A percentile compares a stretch with the other conserved stretches of the same genome.
Conservation (phyloP, 53 echinoderm and acorn worm species). For the Paelopatides confundens region DNA sequence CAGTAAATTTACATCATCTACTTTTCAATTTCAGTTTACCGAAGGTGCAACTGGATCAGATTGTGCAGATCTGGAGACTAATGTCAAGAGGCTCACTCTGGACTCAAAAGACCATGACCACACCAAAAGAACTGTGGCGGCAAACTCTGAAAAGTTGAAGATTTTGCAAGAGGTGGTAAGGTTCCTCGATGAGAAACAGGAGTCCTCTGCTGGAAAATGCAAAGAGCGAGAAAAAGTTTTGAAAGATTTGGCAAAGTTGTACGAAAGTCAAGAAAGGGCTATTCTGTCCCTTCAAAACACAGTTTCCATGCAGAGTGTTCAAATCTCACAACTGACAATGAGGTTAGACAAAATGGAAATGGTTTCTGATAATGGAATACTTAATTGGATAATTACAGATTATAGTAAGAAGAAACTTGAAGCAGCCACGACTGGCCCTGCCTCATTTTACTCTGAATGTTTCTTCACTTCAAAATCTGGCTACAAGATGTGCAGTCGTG, state of each 20-base stretch:
- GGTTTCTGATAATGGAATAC: slow-evolving; percentile 37
- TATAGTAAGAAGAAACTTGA: slow-evolving; percentile 44
- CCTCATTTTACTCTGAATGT: slow-evolving; percentile 80
- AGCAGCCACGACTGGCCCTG: slow-evolving; percentile 45
- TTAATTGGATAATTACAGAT: slow-evolving; percentile 50
- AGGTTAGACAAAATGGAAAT: background rate
- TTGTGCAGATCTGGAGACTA: background rate
- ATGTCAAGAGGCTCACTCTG: background rate
- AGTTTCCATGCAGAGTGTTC: slow-evolving; percentile 11
- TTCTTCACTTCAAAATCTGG: slow-evolving; percentile 84
- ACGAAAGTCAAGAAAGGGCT: slow-evolving; percentile 1
- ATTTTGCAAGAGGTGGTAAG: background rate
- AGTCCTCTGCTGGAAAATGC: background rate
- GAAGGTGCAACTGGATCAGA: background rate
- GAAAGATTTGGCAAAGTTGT: slow-evolving; percentile 7
- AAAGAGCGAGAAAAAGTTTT: slow-evolving; percentile 9
- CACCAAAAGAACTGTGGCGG: background rate
- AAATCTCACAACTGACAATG: slow-evolving; percentile 24
- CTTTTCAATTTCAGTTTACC: no score
- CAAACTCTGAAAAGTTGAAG: background rate
- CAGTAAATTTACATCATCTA: no score
- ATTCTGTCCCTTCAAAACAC: background rate
- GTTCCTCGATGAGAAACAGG: background rate
- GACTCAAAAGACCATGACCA: background rate
- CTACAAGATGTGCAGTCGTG: slow-evolving; percentile 68